A percentile compares a stretch with the other conserved stretches of the same genome.
Conservation (phyloP, 2,888 invertebrate species). For the Pollenia angustigena region DNA sequence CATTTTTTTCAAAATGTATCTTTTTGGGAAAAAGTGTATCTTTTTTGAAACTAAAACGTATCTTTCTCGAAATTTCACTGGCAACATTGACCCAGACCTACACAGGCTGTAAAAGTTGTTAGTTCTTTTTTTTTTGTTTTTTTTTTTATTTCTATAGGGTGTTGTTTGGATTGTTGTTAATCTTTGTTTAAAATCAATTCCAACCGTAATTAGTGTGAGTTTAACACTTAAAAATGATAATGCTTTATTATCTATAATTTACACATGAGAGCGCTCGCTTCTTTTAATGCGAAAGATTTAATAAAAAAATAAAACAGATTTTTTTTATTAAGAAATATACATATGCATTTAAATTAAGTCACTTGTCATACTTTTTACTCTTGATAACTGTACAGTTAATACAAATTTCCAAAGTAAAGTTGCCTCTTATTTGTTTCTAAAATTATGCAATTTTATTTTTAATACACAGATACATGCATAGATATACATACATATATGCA, state of each 20-base stretch:
- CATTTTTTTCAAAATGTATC: no score
- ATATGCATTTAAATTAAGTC: background rate
- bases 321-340: background rate
- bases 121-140: background rate
- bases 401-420: background rate
- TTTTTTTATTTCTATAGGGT: background rate
- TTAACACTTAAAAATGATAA: constrained; percentile 50
- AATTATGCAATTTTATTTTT: no score
- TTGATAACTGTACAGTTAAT: background rate
- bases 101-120: no score
- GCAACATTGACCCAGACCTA: no score
- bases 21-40: no score
- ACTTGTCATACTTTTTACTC: background rate
- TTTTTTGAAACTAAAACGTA: no score
- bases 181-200: constrained; percentile 2
- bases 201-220: constrained; percentile 22
- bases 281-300: constrained; percentile 7
- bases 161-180: constrained; percentile 1
- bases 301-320: constrained; percentile 10
- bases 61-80: no score
- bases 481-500: no score
- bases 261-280: constrained; percentile 43
- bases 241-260: constrained; percentile 53
- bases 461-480: no score
- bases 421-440: no score